Evolutionary conservation across 2,888 invertebrate genomes (phyloP).

Genomic region (Nephrotoma guestfalica): DNA sequence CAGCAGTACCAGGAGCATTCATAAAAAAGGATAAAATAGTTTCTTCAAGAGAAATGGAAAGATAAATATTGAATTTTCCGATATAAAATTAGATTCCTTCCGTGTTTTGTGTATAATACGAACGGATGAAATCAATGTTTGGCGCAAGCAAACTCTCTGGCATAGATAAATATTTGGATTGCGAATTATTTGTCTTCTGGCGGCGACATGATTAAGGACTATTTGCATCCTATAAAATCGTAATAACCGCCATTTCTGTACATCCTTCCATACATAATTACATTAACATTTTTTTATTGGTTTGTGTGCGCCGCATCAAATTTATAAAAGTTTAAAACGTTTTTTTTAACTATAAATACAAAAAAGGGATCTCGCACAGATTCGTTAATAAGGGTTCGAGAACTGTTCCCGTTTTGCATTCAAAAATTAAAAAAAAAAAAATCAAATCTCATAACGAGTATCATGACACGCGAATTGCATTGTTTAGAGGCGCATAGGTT

Average conservation of each 20-base stretch:
- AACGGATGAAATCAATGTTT: background rate
- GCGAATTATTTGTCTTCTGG: background rate
- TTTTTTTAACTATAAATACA: background rate
- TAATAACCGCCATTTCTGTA: background rate
- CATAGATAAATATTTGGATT: background rate
- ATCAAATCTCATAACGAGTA: background rate
- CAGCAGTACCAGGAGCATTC: background rate
- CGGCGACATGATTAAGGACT: background rate
- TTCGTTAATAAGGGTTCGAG: background rate
- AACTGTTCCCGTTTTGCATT: background rate
- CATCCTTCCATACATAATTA: background rate
- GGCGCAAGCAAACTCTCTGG: background rate
- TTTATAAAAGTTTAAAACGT: background rate
- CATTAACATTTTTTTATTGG: background rate
- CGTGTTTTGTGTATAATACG: background rate
- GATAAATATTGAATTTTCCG: background rate
- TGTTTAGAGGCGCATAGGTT: constrained; percentile 8
- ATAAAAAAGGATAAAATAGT: background rate
- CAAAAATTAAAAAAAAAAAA: constrained; percentile 7
- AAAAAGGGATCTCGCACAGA: background rate
- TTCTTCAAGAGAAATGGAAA: background rate
- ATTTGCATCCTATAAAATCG: background rate
- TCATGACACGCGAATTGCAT: background rate
- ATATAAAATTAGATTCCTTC: background rate
- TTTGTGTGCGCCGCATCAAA: background rate